These are phyloP conservation scores for Zygothrica quintamaculata DNA, from an alignment of 2,888 invertebrate species.

Conservation along the genomic window DNA sequence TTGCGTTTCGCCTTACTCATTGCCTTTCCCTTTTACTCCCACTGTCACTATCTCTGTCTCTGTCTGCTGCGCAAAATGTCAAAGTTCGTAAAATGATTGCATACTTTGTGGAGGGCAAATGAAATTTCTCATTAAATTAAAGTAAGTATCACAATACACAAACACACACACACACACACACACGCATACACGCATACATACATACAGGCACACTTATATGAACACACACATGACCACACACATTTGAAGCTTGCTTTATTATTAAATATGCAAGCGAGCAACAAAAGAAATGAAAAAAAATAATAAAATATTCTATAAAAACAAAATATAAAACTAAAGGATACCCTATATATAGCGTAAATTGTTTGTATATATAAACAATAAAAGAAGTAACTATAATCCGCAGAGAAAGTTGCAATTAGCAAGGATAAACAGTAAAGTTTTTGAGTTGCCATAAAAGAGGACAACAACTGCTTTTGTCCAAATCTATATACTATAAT, in stretches of 20 bases:
- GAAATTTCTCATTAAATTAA: conserved; percentile 62
- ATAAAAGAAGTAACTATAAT: no score
- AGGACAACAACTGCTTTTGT: no score
- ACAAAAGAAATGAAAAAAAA: no score
- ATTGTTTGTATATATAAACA: no score
- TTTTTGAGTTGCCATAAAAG: no score
- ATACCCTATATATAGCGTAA: background rate
- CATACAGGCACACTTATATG: conserved; percentile 5
- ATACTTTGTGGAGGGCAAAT: conserved; percentile 56
- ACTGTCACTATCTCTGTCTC: background rate
- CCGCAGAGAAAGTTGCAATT: no score
- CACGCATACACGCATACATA: conserved; percentile 7
- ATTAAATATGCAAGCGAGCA: conserved; percentile 36
- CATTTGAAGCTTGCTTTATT: conserved; percentile 32
- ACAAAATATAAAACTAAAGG: background rate
- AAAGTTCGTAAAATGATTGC: conserved; percentile 63
- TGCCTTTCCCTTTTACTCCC: background rate
- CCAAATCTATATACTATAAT: no score
- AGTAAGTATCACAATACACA: conserved; percentile 37
- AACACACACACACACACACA: conserved; percentile 21
- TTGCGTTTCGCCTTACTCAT: background rate
- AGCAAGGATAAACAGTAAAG: no score
- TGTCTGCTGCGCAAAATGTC: conserved; percentile 49
- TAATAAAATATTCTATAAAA: background rate
- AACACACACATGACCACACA: conserved; percentile 2